Evolutionary conservation across 2,888 invertebrate species (phyloP).

Genomic region (Agrotis puta): DNA sequence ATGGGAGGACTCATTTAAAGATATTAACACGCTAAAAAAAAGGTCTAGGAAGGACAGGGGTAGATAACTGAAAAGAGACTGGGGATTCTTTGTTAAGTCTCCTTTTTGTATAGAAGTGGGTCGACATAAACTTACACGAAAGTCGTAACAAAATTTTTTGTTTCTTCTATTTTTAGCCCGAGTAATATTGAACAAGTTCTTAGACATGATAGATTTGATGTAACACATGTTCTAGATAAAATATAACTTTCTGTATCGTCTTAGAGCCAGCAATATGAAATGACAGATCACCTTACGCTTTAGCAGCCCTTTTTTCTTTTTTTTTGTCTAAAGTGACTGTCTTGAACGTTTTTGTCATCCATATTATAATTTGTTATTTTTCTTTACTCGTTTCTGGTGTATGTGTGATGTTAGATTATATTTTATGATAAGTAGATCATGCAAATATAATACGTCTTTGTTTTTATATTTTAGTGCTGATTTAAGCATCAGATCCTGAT

Average conservation of each 20-base stretch:
- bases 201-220: constrained; percentile 5
- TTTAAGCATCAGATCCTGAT: too few species aligned
- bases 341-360: background rate
- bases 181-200: background rate
- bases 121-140: background rate
- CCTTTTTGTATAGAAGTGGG: background rate
- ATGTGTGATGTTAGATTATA: background rate
- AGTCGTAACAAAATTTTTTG: background rate
- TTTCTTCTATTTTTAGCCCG: background rate
- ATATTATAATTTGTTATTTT: background rate
- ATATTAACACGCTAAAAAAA: too few species aligned
- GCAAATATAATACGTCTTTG: too few species aligned
- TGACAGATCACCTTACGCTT: constrained; percentile 23
- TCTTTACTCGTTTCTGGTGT: background rate
- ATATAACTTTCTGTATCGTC: constrained; percentile 10
- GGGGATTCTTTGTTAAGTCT: too few species aligned
- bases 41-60: too few species aligned
- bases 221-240: constrained; percentile 5
- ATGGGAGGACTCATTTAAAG: too few species aligned
- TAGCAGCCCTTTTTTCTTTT: background rate
- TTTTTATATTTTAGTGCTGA: too few species aligned
- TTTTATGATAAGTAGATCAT: too few species aligned
- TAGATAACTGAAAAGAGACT: too few species aligned
- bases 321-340: background rate
- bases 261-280: constrained; percentile 14